Evolutionary conservation across 2,113 vertebrate species (phyloP).

Genomic region (Anolis sagrei): DNA sequence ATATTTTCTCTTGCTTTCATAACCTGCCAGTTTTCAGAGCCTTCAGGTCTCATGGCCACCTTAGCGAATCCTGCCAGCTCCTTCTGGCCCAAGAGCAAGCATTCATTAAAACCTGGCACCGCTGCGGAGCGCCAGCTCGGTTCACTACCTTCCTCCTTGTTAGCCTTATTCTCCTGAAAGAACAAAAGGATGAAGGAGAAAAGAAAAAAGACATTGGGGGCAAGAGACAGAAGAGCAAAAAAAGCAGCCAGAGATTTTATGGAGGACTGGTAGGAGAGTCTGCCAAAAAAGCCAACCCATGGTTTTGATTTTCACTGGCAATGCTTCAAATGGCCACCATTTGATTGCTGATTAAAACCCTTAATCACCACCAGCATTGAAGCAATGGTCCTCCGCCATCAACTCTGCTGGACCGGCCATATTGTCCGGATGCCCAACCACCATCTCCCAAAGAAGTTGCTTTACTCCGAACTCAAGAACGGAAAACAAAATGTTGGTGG

Average conservation of each 20-base stretch:
- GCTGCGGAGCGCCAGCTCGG: background rate
- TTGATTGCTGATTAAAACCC: background rate
- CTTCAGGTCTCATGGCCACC: slow-evolving; percentile 47
- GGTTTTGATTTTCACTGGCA: background rate
- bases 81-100: slow-evolving; percentile 57
- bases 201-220: background rate
- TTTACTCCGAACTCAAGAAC: no score
- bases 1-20: slow-evolving; percentile 37
- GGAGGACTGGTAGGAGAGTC: slow-evolving; percentile 28
- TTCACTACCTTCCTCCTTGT: slow-evolving; percentile 37
- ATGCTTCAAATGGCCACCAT: background rate
- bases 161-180: slow-evolving; percentile 47
- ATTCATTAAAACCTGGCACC: slow-evolving; percentile 59
- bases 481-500: background rate
- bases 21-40: slow-evolving; percentile 57
- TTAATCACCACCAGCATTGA: no score
- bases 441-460: no score
- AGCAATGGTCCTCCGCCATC: no score
- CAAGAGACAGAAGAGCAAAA: slow-evolving; percentile 29
- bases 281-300: background rate
- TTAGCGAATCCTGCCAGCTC: slow-evolving; percentile 46
- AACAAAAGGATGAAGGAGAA: slow-evolving; percentile 50
- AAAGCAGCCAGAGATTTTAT: slow-evolving; percentile 4
- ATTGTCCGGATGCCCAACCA: no score
- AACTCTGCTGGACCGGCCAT: no score